Conservation (phyloP, 2,888 invertebrate species). For the Ophion obscuratus region DNA sequence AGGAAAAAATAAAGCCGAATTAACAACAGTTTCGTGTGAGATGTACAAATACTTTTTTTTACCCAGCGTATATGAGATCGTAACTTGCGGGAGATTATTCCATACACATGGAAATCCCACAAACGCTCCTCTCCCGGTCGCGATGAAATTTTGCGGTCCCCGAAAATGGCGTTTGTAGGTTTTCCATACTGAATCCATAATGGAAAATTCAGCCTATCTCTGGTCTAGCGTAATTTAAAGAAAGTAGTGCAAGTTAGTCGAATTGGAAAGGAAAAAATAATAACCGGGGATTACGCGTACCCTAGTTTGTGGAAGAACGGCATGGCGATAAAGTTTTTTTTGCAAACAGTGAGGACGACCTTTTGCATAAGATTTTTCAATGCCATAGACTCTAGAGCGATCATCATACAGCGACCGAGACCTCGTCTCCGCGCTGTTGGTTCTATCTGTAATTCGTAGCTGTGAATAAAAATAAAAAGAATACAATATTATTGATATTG, state of each 20-base stretch:
- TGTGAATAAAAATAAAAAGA: conserved; percentile 80
- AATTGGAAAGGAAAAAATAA: conserved; percentile 23
- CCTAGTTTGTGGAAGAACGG: conserved; percentile 92
- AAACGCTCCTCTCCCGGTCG: neutral
- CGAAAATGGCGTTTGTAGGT: neutral
- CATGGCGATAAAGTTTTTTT: conserved; percentile 89
- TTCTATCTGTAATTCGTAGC: conserved; percentile 95
- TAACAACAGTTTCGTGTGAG: too few species aligned
- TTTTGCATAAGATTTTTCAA: conserved; percentile 90
- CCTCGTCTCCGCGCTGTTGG: conserved; percentile 90
- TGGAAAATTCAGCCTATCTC: neutral
- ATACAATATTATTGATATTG: conserved; percentile 1
- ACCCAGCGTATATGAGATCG: neutral
- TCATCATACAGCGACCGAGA: conserved; percentile 93
- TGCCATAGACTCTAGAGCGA: conserved; percentile 91
- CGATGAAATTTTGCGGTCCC: neutral
- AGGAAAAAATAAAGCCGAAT: too few species aligned
- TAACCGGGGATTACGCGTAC: conserved; percentile 83
- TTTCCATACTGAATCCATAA: neutral
- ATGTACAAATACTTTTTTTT: too few species aligned
- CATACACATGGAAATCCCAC: too few species aligned
- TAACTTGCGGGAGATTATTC: too few species aligned
- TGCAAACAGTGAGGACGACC: conserved; percentile 93
- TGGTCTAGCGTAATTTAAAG: neutral
- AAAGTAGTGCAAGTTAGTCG: conserved; percentile 16